Base-by-base conservation (phyloP, 2,888 invertebrate species). In the Hymenopus coronatus region DNA sequence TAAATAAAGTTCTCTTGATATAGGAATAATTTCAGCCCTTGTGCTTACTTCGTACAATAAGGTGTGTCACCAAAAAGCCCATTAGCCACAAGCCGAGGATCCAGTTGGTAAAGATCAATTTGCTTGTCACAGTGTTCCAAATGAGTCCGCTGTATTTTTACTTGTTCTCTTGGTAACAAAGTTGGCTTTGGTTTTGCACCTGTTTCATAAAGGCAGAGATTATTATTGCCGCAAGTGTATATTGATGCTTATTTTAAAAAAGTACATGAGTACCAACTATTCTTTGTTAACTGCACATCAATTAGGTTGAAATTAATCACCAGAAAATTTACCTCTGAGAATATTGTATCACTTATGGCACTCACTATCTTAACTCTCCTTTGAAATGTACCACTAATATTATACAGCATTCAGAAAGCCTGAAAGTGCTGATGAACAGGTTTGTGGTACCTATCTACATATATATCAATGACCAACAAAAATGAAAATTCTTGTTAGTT, bases 121-220 rank as follows among this genome's bases (percentile, higher is more conserved):
- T 97, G 96, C 92, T 97, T 95, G 93, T 98, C 98, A 92, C 98
- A 98, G 6, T 98, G 97, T 89, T 97, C 96, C 0, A 97, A 97
- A 84, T 96, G 94, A 0, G 98, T 98, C 92, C 97, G 89, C 27
- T 90, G 90, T 28, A 90, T 90, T 46, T 84, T 88, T 40, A 89
- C 83, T 85, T 89, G 83, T 25, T 88, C 89, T 28, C 40, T 84
- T 14, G 88, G 54, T 30, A 85, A 70, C 30, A 54, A 27, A 30
- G 89, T 89, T 28, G 33, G 86, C 84, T 83, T 81, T 25, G 70
- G 20, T n/a, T 82, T 87, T 40, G 87, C 87, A n/a, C 40, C 87
- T 87, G n/a, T 28, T 27, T 70, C 20, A 70, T 4, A 70, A 70
- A 70, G 54, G 2, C 6, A 25, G 20, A 15, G 4, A 14, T 70